Evolutionary conservation across 2,113 vertebrate species (phyloP), one percentile per base, ranked within the genome.

Genomic region (Lethenteron camtschaticum): DNA sequence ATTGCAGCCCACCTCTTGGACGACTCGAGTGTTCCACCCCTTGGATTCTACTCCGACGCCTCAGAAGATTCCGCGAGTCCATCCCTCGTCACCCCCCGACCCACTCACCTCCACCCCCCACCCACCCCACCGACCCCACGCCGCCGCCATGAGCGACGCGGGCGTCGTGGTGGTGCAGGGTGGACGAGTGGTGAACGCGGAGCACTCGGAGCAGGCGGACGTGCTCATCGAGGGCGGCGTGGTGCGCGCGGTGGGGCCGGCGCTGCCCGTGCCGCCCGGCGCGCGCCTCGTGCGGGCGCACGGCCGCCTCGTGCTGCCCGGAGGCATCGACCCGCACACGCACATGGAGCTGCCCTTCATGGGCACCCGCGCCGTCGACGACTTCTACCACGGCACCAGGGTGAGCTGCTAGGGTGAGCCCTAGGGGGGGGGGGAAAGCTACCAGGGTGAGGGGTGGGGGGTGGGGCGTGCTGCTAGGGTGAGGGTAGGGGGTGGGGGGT

Each of bases 321-420:
- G 92, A 0, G 94, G 94, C 70, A 91, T 99, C 4, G 94, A 99
- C 72, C 83, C 90, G 0, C 90, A 99, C 79, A 96, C 94, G 0
- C 92, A 99, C 77, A 84, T 99, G 86, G 85, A 99, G 77, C 81
- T 96, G 74, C 82, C 81, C 8, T 95, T 96, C 71, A 95, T 96
- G 92, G 89, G 88, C 3, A 80, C 82, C n/a, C 80, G 74, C n/a
- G 77, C 87, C 2, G 83, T 87, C 70, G 94, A 99, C 74, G 94
- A 99, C 75, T 99, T 99, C 77, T 73, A 84, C 18, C 84, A 81
- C 4, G 94, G 94, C 70, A 96, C 90, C 13, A 18, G 16, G 16
- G 16, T 18, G 16, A 18, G 16, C 16, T 18, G 16, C 16, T 18
- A 86, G 90, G 88, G 84, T 85, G 81, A 55, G 73, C 73, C 18